Conservation (phyloP, 92 coral and sea anemone genomes). For the Siderastrea radians region DNA sequence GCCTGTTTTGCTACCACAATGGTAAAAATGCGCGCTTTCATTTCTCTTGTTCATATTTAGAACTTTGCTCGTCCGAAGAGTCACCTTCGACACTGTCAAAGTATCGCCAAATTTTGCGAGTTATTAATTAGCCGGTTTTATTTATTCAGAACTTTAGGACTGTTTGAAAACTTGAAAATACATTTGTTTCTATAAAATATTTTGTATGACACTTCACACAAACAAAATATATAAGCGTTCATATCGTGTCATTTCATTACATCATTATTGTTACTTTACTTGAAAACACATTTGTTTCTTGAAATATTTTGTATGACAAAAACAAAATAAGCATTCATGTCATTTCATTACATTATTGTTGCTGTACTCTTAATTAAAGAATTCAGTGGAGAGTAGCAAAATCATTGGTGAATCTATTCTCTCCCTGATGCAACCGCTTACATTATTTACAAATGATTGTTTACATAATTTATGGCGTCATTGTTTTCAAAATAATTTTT, state of each 20-base stretch:
- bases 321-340: constrained; percentile 41
- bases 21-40: too few relatives aligned
- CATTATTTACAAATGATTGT: constrained; percentile 38
- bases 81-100: too few relatives aligned
- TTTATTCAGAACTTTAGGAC: constrained; percentile 51
- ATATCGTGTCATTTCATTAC: too few relatives aligned
- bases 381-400: constrained; percentile 35
- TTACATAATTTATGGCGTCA: constrained; percentile 37
- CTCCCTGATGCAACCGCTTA: constrained; percentile 38
- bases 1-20: too few relatives aligned
- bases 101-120: too few relatives aligned
- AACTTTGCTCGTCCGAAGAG: too few relatives aligned
- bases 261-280: too few relatives aligned
- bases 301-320: constrained; percentile 28
- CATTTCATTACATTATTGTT: constrained; percentile 35
- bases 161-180: constrained; percentile 45
- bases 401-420: constrained; percentile 29
- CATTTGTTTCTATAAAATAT: constrained; percentile 8
- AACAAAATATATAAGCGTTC: too few relatives aligned
- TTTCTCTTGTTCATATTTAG: too few relatives aligned
- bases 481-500: constrained; percentile 21
- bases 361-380: constrained; percentile 40
- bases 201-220: too few relatives aligned
- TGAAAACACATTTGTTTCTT: too few relatives aligned
- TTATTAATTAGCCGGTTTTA: constrained; percentile 39